phyloP scores from a whole-genome alignment of 2,888 invertebrate species.

The Omphaloscelis lunosa region DNA sequence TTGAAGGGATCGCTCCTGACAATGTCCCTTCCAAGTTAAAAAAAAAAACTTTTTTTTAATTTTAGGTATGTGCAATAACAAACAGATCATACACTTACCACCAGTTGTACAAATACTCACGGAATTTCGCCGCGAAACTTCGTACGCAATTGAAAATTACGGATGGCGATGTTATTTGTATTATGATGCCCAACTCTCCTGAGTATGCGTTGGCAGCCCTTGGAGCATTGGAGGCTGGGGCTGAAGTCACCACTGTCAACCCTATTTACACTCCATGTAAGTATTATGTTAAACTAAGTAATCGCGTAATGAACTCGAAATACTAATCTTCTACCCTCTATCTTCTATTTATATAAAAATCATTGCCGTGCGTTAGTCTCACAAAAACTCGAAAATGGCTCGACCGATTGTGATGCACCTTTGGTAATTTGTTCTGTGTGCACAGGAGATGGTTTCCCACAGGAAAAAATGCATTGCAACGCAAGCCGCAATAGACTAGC shows the following conservation, averaged over 20 bases:
- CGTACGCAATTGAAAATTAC: conserved; percentile 91
- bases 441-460: no score
- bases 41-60: not conserved
- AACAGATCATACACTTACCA: conserved; percentile 93
- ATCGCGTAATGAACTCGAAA: not conserved
- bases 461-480: no score
- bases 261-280: conserved; percentile 92
- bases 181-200: conserved; percentile 93
- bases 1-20: no score
- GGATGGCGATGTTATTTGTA: conserved; percentile 91
- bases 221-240: conserved; percentile 92
- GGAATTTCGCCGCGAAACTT: conserved; percentile 91
- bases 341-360: no score
- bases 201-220: conserved; percentile 92
- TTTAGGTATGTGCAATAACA: conserved; percentile 92
- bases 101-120: conserved; percentile 91
- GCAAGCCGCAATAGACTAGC: no score
- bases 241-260: conserved; percentile 93
- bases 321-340: not conserved
- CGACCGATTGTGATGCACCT: no score
- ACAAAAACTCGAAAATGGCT: no score
- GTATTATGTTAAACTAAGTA: conserved; percentile 36
- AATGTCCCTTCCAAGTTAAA: not conserved
- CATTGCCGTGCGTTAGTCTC: no score
- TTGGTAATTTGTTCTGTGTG: no score